Evolutionary conservation across 2,888 invertebrate species (phyloP).

Genomic region (Zaprionus obscuricornis): DNA sequence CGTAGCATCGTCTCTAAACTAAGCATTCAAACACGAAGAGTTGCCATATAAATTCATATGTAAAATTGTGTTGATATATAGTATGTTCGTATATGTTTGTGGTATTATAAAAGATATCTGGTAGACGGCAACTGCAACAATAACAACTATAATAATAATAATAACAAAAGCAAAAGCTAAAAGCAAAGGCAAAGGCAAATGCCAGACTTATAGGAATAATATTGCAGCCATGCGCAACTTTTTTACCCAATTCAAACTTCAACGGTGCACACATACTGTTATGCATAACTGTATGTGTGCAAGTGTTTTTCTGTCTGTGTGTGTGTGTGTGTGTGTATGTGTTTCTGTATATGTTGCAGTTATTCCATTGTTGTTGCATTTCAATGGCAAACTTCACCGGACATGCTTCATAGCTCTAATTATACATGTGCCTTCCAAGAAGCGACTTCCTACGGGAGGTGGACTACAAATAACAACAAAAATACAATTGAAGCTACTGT

Average conservation of each 20-base stretch:
- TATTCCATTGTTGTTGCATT: conserved; percentile 58
- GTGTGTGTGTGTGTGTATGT: conserved; percentile 18
- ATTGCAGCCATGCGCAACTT: conserved; percentile 45
- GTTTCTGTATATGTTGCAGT: no score
- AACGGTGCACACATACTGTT: conserved; percentile 41
- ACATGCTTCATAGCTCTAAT: conserved; percentile 79
- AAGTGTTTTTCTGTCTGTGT: conserved; percentile 1
- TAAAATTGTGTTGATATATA: conserved; percentile 51
- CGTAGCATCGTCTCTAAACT: conserved; percentile 52
- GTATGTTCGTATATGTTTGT: no score
- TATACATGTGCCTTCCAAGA: conserved; percentile 75
- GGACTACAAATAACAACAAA: conserved; percentile 25
- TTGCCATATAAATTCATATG: conserved; percentile 46
- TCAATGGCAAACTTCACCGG: conserved; percentile 78
- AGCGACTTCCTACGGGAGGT: conserved; percentile 59
- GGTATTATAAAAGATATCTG: conserved; percentile 70
- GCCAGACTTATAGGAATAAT: conserved; percentile 55
- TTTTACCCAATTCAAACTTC: conserved; percentile 63
- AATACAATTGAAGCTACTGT: conserved; percentile 22
- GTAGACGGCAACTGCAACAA: conserved; percentile 29
- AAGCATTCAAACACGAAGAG: conserved; percentile 36
- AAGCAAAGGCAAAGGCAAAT: no score
- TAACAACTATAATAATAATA: not conserved
- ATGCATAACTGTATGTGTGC: conserved; percentile 9
- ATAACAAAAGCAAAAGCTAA: conserved; percentile 19